phyloP scores from a whole-genome alignment of 37 sponge, comb jelly and placozoan species.

The Beroe ovata region DNA sequence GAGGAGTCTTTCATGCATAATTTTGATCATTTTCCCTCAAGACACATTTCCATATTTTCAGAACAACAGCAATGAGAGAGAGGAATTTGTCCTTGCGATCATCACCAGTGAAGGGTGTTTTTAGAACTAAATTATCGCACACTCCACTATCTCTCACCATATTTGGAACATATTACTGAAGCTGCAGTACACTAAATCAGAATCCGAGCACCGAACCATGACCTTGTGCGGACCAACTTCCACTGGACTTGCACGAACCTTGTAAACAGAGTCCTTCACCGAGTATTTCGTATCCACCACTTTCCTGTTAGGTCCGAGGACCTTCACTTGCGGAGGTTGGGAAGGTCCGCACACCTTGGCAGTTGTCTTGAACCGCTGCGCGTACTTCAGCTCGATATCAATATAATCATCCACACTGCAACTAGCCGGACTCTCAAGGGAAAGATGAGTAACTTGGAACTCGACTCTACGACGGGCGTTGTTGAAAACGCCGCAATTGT shows the following conservation, averaged over 20 bases:
- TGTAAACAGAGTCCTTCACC: slow-evolving; percentile 31
- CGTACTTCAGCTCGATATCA: slow-evolving; percentile 54
- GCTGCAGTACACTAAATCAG: slow-evolving; percentile 17
- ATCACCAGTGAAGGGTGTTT: too few species aligned
- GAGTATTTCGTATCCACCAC: slow-evolving; percentile 49
- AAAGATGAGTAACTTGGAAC: slow-evolving; percentile 19
- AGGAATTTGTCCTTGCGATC: too few species aligned
- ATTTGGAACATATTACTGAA: slow-evolving; percentile 66
- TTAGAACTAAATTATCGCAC: too few species aligned
- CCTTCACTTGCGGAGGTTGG: slow-evolving; percentile 38
- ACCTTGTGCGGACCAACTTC: slow-evolving; percentile 40
- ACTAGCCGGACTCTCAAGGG: not conserved
- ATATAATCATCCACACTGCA: slow-evolving; percentile 45
- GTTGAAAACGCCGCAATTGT: slow-evolving; percentile 23
- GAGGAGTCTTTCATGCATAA: too few species aligned
- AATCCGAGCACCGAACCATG: slow-evolving; percentile 43
- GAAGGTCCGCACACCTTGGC: slow-evolving; percentile 48
- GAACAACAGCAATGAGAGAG: too few species aligned
- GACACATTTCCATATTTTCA: too few species aligned
- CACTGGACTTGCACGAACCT: slow-evolving; percentile 45
- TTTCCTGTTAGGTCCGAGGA: slow-evolving; percentile 22
- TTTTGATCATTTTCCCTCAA: too few species aligned
- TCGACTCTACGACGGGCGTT: slow-evolving; percentile 33
- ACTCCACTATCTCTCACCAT: too few species aligned
- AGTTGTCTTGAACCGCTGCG: slow-evolving; percentile 42